Conservation (phyloP, 2,113 vertebrate genomes). For the Hepsetus odoe region DNA sequence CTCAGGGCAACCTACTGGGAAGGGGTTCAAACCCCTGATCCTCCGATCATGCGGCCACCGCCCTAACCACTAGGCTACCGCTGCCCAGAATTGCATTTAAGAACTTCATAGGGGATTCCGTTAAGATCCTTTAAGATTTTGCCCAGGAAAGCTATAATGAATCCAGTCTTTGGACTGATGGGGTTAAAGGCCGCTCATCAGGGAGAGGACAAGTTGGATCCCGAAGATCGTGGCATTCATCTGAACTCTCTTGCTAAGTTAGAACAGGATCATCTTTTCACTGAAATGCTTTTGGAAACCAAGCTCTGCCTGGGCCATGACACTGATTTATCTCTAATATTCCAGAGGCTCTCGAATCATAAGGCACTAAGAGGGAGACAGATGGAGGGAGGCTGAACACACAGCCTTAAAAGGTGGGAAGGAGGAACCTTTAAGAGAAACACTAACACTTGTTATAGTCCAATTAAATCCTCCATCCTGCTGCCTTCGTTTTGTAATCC, state of each 20-base stretch:
- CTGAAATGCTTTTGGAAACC: not conserved
- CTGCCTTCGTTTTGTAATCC: conserved; percentile 8
- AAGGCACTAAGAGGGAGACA: not conserved
- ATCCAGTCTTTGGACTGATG: too few species aligned
- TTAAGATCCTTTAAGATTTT: too few species aligned
- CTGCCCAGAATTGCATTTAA: too few species aligned
- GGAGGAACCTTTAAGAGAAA: not conserved
- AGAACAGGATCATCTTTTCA: not conserved
- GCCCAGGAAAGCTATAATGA: too few species aligned
- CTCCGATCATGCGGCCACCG: too few species aligned
- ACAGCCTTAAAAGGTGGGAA: not conserved
- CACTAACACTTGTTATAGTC: not conserved
- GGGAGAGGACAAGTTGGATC: not conserved
- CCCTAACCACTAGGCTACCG: too few species aligned
- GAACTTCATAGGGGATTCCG: too few species aligned
- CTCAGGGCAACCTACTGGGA: too few species aligned
- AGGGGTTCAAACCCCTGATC: too few species aligned
- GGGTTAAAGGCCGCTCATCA: not conserved
- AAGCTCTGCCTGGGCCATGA: too few species aligned
- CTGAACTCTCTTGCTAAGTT: not conserved
- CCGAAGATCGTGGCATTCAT: not conserved
- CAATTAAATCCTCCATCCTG: conserved; percentile 16
- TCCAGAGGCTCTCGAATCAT: not conserved
- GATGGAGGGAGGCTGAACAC: not conserved
- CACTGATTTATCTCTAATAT: not conserved